phyloP scores from a whole-genome alignment of 2,113 vertebrate genomes.

The Cavia porcellus region DNA sequence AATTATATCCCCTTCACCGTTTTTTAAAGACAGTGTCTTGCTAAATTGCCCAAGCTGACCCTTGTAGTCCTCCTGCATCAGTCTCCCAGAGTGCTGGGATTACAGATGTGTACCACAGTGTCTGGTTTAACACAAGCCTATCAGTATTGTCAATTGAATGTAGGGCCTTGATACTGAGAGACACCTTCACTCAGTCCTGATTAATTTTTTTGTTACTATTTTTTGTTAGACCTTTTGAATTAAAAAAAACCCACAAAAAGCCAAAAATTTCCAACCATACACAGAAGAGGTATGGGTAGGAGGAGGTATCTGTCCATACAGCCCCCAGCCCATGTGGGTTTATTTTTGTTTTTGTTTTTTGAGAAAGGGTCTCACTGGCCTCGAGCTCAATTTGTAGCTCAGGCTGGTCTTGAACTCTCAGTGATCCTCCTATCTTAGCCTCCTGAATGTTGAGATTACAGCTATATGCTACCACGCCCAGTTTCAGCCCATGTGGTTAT shows the following conservation, averaged over 20 bases:
- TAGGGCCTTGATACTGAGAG: neutral
- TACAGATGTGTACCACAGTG: neutral
- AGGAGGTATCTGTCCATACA: neutral
- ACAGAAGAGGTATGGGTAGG: neutral
- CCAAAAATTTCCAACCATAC: neutral
- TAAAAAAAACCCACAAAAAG: neutral
- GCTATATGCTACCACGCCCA: too few relatives aligned
- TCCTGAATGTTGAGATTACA: too few relatives aligned
- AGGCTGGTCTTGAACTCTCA: too few relatives aligned
- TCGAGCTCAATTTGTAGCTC: too few relatives aligned
- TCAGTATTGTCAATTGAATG: neutral
- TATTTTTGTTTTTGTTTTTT: too few relatives aligned
- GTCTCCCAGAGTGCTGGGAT: neutral
- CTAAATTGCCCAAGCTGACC: neutral
- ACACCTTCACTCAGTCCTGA: neutral
- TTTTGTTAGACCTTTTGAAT: neutral
- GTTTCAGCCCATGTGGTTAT: neutral
- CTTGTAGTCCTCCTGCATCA: neutral
- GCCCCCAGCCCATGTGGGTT: neutral
- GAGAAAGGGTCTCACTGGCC: too few relatives aligned
- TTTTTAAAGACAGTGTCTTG: neutral
- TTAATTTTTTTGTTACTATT: neutral
- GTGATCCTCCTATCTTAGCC: too few relatives aligned
- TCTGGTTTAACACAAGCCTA: neutral
- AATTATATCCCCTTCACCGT: neutral